A percentile compares a stretch with the other conserved stretches of the same genome.
phyloP scores from a whole-genome alignment of 2,797 vertebrate genomes.

The Psittacula derbiana region DNA sequence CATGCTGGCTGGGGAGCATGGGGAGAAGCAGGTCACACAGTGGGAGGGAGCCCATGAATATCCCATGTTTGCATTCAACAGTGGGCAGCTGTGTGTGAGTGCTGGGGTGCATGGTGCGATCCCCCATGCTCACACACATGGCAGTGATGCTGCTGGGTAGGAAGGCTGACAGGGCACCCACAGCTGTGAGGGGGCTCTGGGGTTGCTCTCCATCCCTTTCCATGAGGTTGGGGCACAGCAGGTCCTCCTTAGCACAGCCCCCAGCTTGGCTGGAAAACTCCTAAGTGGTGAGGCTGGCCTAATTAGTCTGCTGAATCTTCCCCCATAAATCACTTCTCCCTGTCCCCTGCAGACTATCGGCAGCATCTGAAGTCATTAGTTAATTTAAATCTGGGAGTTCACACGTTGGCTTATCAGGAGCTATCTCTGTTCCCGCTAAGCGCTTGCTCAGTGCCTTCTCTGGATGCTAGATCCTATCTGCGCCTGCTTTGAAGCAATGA shows the following conservation, averaged over 20 bases:
- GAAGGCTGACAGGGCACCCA: not conserved
- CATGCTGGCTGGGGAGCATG: not conserved
- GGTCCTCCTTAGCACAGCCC: not conserved
- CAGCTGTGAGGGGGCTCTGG: rapidly evolving
- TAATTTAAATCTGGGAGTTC: conserved; percentile 64
- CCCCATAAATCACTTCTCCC: conserved; percentile 71
- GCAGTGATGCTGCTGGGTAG: not conserved
- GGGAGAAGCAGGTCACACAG: not conserved
- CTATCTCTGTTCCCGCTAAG: conserved; percentile 36
- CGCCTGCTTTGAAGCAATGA: conserved; percentile 32
- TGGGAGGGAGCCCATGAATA: not conserved
- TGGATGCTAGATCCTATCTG: conserved; percentile 15
- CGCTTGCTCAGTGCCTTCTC: conserved; percentile 20
- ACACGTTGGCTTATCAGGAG: conserved; percentile 37
- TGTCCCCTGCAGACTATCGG: conserved; percentile 66
- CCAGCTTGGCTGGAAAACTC: not conserved
- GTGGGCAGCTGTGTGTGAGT: rapidly evolving
- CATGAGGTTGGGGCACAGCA: not conserved
- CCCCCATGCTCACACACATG: rapidly evolving
- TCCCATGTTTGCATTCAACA: not conserved
- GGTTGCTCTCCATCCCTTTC: not conserved
- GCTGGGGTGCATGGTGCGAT: not conserved
- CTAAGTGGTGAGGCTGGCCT: conserved; percentile 4
- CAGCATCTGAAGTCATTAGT: conserved; percentile 65
- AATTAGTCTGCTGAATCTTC: conserved; percentile 71